Evolutionary conservation across 2,113 vertebrate genomes (phyloP).

Genomic region (Eulemur rufifrons): DNA sequence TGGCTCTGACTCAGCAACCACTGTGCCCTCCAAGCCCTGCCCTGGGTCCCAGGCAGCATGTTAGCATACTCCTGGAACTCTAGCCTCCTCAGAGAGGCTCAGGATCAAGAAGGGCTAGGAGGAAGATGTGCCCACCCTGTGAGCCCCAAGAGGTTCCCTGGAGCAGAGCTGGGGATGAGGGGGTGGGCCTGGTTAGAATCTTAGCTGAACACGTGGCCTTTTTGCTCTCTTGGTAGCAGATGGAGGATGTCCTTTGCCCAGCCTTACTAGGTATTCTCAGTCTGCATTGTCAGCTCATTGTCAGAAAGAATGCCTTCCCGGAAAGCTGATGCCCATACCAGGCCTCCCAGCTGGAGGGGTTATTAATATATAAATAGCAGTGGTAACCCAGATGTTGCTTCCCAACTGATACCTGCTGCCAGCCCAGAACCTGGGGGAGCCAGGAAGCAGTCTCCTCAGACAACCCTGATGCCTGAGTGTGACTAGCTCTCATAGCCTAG

Average conservation of each 20-base stretch:
- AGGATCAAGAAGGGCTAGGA: neutral
- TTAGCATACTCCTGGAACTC: neutral
- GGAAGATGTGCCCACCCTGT: neutral
- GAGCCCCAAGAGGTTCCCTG: neutral
- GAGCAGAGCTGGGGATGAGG: neutral
- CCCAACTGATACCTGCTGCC: neutral
- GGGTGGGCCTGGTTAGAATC: neutral
- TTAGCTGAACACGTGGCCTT: neutral
- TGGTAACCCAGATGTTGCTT: slow-evolving; percentile 38
- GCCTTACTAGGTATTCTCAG: neutral
- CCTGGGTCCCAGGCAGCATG: neutral
- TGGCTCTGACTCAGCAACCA: neutral
- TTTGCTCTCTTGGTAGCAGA: neutral
- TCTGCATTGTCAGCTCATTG: slow-evolving; percentile 22
- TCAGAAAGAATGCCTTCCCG: neutral
- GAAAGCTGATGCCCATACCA: slow-evolving; percentile 27
- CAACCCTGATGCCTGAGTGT: neutral
- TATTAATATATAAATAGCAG: slow-evolving; percentile 33
- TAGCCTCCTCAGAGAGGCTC: neutral
- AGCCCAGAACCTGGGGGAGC: neutral
- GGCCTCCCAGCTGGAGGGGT: neutral
- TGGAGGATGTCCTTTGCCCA: neutral
- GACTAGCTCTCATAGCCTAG: neutral
- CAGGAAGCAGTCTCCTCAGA: neutral
- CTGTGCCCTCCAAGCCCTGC: neutral